Evolutionary conservation across 2,113 vertebrate species (phyloP).

Genomic region (Elephas maximus): DNA sequence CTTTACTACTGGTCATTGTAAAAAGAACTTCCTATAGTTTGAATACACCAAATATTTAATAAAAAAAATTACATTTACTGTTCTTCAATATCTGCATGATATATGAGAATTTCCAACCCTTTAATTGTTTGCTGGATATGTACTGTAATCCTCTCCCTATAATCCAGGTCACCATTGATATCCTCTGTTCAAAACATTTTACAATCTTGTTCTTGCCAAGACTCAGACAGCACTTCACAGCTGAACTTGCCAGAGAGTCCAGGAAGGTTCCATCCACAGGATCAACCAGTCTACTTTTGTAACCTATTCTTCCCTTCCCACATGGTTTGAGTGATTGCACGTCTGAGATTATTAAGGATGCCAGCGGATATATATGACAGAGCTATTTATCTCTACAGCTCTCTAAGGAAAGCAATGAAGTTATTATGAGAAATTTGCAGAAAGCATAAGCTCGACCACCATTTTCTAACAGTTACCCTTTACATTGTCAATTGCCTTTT

Average conservation of each 20-base stretch:
- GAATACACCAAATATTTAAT: background rate
- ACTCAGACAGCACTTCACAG: background rate
- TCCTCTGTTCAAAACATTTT: slow-evolving; percentile 31
- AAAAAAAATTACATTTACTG: background rate
- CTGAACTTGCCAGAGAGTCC: slow-evolving; percentile 39
- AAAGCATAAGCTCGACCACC: slow-evolving; percentile 62
- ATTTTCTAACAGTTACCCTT: slow-evolving; percentile 70
- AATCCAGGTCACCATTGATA: background rate
- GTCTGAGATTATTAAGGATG: slow-evolving; percentile 77
- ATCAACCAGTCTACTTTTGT: slow-evolving; percentile 33
- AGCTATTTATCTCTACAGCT: slow-evolving; percentile 82
- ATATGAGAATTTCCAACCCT: background rate
- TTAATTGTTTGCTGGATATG: background rate
- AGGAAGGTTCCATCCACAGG: slow-evolving; percentile 40
- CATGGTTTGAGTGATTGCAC: slow-evolving; percentile 71
- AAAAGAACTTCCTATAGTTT: background rate
- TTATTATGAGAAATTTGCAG: slow-evolving; percentile 80
- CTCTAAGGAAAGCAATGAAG: slow-evolving; percentile 75
- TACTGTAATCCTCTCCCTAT: background rate
- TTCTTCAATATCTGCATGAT: background rate
- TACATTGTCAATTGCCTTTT: slow-evolving; percentile 58
- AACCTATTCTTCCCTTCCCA: slow-evolving; percentile 63
- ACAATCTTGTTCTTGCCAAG: slow-evolving; percentile 43
- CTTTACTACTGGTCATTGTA: background rate
- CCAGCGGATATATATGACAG: slow-evolving; percentile 76